Evolutionary conservation across 2,797 vertebrate species (phyloP), one percentile per base, ranked within the genome.

Genomic region (Neostethus bicornis): DNA sequence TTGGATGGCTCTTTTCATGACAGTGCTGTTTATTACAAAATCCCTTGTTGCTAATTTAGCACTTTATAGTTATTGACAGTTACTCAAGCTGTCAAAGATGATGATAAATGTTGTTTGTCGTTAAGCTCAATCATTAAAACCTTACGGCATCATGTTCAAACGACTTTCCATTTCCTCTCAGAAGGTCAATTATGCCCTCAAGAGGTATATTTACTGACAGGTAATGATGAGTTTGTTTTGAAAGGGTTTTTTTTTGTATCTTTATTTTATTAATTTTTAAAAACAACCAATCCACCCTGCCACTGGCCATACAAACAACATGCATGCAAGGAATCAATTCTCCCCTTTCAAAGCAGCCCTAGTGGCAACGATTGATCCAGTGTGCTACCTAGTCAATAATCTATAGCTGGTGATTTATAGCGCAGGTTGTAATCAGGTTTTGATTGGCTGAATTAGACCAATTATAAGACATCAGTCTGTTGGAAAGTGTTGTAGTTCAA

Each of bases 251-350:
- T 82, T 72, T 49, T 23, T 23, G 23, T 25, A 3, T 25, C 25
- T 6, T 25, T 25, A 25, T 25, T 25, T 25, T 25, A 7, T 45
- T 25, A 5, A 28, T 11, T 39, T 52, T 52, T 32, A 46, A 20
- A 35, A 38, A 38, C 3, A 19, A 20, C 45, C 50, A 72, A 61
- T 46, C 48, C 16, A 3, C 21, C 38, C n/a, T 47, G 58, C 68
- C 37, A 45, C 60, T 65, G 70, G 78, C 86, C 70, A 85, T 89
- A 65, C 77, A 82, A 87, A 88, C 63, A 71, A 81, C 87, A 86
- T 78, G 75, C 54, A 72, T 32, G 43, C 41, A 79, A 45, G 66
- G 69, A 74, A 88, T 90, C 85, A 62, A 87, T 90, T 35, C 62
- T 73, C 83, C 70, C 69, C 73, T 87, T 85, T 75, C 79, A 75